Evolutionary conservation across 2,797 vertebrate species (phyloP).

Genomic region (Neosilurus hyrtlii): DNA sequence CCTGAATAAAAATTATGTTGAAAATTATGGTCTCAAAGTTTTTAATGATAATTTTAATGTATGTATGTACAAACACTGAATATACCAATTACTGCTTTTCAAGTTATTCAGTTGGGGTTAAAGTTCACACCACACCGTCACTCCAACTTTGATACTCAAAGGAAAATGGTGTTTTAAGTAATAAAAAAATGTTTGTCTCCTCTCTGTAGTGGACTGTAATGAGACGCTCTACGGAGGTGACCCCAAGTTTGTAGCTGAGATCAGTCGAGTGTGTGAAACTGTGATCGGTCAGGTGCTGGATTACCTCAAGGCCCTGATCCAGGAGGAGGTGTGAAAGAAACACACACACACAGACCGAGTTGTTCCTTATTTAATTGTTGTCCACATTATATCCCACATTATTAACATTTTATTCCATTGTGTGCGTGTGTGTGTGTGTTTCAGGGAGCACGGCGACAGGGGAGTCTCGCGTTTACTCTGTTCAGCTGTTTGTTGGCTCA

Average conservation of each 20-base stretch:
- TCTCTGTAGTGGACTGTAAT: slow-evolving; percentile 87
- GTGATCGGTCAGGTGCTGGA: slow-evolving; percentile 92
- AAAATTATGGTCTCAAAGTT: too few species aligned
- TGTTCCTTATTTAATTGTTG: not conserved
- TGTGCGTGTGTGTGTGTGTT: slow-evolving; percentile 18
- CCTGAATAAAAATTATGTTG: too few species aligned
- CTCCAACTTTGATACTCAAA: too few species aligned
- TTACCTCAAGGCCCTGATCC: slow-evolving; percentile 86
- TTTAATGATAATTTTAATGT: too few species aligned
- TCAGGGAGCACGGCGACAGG: slow-evolving; percentile 82
- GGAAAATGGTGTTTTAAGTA: too few species aligned
- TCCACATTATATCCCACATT: too few species aligned
- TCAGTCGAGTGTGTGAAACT: slow-evolving; percentile 91
- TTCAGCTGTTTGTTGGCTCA: slow-evolving; percentile 88
- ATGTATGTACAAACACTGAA: too few species aligned
- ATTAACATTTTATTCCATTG: too few species aligned
- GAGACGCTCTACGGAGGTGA: slow-evolving; percentile 95
- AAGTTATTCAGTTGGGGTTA: too few species aligned
- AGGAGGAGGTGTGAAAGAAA: slow-evolving; percentile 82
- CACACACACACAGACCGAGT: not conserved
- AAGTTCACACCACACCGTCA: too few species aligned
- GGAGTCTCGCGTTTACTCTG: slow-evolving; percentile 82
- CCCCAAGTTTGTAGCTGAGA: slow-evolving; percentile 90
- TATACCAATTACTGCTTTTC: too few species aligned
- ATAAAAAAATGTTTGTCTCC: too few species aligned